Evolutionary conservation across 2,113 vertebrate species (phyloP).

Genomic region (Strix aluco): DNA sequence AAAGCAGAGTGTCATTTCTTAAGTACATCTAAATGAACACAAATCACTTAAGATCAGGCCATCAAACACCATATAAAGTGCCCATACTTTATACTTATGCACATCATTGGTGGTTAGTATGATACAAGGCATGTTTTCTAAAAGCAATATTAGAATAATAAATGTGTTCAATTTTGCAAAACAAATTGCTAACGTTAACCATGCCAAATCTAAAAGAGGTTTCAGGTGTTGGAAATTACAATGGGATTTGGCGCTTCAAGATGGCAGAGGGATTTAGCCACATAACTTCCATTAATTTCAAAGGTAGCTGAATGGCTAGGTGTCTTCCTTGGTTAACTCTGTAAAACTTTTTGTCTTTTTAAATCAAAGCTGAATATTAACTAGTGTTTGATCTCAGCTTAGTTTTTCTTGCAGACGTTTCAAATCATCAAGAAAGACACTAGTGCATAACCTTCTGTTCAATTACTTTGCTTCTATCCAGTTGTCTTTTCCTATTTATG

Average conservation of each 20-base stretch:
- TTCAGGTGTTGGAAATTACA: not conserved
- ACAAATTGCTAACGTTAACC: not conserved
- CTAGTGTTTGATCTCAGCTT: not conserved
- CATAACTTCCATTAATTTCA: not conserved
- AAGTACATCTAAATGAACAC: not conserved
- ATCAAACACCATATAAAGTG: not conserved
- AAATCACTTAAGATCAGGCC: not conserved
- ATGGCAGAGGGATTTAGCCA: not conserved
- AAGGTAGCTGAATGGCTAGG: rapidly evolving
- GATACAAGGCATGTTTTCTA: slow-evolving; percentile 3
- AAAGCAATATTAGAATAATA: not conserved
- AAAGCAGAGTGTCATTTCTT: not conserved
- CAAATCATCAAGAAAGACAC: not conserved
- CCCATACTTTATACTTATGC: not conserved
- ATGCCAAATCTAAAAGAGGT: not conserved
- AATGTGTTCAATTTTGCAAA: not conserved
- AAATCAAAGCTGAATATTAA: not conserved
- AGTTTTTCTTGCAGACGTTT: not conserved
- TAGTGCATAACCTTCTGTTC: not conserved
- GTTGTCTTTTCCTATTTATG: slow-evolving; percentile 7
- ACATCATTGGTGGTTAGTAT: not conserved
- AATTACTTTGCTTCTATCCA: not conserved
- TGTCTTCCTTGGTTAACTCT: not conserved
- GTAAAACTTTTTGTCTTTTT: not conserved
- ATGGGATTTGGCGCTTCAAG: not conserved